Conservation (phyloP, 2,113 vertebrate species). For the Spilogale gracilis region DNA sequence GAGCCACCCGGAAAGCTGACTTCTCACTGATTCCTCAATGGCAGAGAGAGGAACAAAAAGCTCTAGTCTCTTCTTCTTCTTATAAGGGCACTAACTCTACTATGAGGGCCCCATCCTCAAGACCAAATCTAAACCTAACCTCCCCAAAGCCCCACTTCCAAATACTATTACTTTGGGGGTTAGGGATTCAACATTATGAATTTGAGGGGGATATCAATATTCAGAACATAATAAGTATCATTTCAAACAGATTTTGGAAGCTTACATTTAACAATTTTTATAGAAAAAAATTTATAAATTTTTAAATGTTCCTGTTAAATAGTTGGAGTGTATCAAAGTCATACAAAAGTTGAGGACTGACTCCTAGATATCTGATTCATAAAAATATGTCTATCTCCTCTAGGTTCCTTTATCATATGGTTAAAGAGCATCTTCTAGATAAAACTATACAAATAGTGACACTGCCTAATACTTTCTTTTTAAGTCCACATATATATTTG, state of each 20-base stretch:
- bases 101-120: background rate
- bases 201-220: background rate
- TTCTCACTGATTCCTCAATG: background rate
- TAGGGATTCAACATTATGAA: background rate
- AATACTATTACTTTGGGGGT: background rate
- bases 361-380: background rate
- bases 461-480: background rate
- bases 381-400: background rate
- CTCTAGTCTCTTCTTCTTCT: background rate
- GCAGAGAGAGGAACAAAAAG: background rate
- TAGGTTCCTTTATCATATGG: background rate
- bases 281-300: background rate
- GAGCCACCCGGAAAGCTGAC: background rate
- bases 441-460: background rate
- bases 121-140: background rate
- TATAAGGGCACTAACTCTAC: background rate
- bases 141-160: background rate
- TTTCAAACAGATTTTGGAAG: background rate
- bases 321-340: background rate
- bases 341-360: background rate
- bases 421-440: background rate
- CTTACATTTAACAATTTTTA: background rate
- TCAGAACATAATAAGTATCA: background rate
- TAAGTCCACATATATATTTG: background rate
- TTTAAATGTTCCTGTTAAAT: background rate